A percentile compares a stretch with the other conserved stretches of the same genome.
Evolutionary conservation across 2,888 invertebrate genomes (phyloP).

Genomic region (Pterobdella sp.): DNA sequence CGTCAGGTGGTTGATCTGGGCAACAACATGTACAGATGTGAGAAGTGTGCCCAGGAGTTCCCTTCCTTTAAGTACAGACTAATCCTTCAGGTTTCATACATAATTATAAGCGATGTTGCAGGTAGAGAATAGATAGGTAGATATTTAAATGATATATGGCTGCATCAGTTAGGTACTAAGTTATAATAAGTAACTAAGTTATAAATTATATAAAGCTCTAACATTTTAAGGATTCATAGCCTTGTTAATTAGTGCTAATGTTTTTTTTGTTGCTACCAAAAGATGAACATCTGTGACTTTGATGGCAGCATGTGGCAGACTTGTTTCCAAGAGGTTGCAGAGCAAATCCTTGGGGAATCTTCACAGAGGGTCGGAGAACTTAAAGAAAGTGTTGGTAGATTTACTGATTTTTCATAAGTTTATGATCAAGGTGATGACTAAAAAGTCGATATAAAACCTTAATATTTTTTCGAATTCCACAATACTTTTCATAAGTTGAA

Average conservation of each 20-base stretch:
- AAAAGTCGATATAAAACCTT: too few species aligned
- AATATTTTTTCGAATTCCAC: too few species aligned
- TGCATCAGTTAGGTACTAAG: not conserved
- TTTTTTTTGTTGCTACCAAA: slow-evolving; percentile 27
- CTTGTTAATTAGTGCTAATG: not conserved
- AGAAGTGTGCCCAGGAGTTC: slow-evolving; percentile 80
- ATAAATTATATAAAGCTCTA: not conserved
- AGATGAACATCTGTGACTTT: slow-evolving; percentile 79
- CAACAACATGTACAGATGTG: slow-evolving; percentile 82
- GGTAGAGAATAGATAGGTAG: not conserved
- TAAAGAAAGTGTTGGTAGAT: too few species aligned
- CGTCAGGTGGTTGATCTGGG: slow-evolving; percentile 65
- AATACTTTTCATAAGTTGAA: too few species aligned
- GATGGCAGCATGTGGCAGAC: slow-evolving; percentile 82
- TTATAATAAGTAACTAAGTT: too few species aligned
- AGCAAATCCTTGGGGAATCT: slow-evolving; percentile 42
- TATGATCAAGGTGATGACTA: too few species aligned
- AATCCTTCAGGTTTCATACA: slow-evolving; percentile 65
- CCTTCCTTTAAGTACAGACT: slow-evolving; percentile 78
- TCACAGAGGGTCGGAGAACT: slow-evolving; percentile 61
- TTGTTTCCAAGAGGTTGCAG: slow-evolving; percentile 64
- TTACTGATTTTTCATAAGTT: too few species aligned
- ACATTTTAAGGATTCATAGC: not conserved
- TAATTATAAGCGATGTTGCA: slow-evolving; percentile 17
- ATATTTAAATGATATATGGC: not conserved